Evolutionary conservation across 2,113 vertebrate genomes (phyloP), one percentile per base, ranked within the genome.

Genomic region (Coracopsis vasa): DNA sequence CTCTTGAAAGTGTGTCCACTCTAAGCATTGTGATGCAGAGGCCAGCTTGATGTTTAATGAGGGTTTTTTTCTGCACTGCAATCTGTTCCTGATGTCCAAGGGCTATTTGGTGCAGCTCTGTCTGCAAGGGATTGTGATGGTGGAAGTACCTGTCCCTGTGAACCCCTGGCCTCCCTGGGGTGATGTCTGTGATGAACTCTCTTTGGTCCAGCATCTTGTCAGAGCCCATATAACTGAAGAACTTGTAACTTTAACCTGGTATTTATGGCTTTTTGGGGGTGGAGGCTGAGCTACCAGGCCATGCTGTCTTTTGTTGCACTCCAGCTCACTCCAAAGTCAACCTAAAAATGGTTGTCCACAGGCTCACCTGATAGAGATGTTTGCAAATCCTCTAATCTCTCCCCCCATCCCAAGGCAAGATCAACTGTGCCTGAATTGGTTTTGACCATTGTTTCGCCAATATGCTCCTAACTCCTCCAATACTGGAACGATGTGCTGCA

Each of bases 41-140:
- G 54, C 33, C 72, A 92, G 58, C 54, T 65, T 74, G 56, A 23
- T 93, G 64, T 94, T 90, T 80, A 75, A 71, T 80, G 64, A 83
- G 54, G 27, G 16, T 37, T 58, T 47, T 80, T 86, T 82, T 67
- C 78, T 67, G 45, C 2, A 1, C 81, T 56, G 27, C 2, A 7
- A 0, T 86, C 29, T 77, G 23, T 86, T 88, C 50, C 87, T 88
- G 62, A 37, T 82, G 74, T 47, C 73, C 86, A 64, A 45, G 45
- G 86, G 80, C 70, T 77, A 53, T 24, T 80, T 45, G 42, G 21
- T 64, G 69, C 64, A 80, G 47, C 83, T 64, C 28, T 80, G 39
- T 53, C 47, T 56, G 23, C 71, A 50, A 54, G 62, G 44, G 29
- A 33, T 80, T 86, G 21, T 54, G 42, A 4, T 51, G 48, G 13